Evolutionary conservation across 2,888 invertebrate species (phyloP).

Genomic region (Hololepta plana): DNA sequence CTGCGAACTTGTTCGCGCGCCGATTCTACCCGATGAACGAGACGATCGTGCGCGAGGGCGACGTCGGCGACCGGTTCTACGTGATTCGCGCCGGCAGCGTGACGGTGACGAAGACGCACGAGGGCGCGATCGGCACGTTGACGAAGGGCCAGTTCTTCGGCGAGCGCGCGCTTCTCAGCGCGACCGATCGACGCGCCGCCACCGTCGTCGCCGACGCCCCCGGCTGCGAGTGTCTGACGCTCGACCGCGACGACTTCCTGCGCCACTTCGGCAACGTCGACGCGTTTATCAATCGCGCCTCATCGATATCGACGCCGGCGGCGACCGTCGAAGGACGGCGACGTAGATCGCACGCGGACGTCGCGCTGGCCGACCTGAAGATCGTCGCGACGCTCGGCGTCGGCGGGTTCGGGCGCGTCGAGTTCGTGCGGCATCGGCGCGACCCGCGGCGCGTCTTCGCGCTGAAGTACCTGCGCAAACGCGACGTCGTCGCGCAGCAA

Average conservation of each 20-base stretch:
- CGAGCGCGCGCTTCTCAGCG: conserved; percentile 69
- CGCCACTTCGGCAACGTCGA: conserved; percentile 69
- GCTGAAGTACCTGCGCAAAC: conserved; percentile 75
- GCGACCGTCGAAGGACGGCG: neutral
- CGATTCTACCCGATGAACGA: conserved; percentile 67
- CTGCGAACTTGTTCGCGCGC: conserved; percentile 76
- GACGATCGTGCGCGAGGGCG: conserved; percentile 69
- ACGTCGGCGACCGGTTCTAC: conserved; percentile 76
- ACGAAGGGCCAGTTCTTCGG: conserved; percentile 75
- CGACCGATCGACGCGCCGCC: conserved; percentile 74
- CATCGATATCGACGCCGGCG: neutral
- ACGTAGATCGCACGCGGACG: too few relatives aligned
- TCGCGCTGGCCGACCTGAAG: conserved; percentile 62
- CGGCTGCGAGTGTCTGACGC: conserved; percentile 70
- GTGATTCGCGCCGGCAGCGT: conserved; percentile 76
- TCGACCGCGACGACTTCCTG: conserved; percentile 63
- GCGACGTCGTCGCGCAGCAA: conserved; percentile 73
- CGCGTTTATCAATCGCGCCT: conserved; percentile 18
- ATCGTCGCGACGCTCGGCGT: conserved; percentile 75
- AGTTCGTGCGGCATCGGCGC: conserved; percentile 44
- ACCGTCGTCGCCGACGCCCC: conserved; percentile 76
- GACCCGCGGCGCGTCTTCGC: conserved; percentile 48
- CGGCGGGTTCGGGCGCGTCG: conserved; percentile 84
- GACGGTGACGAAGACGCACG: conserved; percentile 46
- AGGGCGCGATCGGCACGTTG: conserved; percentile 45